Base-by-base conservation (phyloP, 2,113 vertebrate genomes). In the Columba janthina region DNA sequence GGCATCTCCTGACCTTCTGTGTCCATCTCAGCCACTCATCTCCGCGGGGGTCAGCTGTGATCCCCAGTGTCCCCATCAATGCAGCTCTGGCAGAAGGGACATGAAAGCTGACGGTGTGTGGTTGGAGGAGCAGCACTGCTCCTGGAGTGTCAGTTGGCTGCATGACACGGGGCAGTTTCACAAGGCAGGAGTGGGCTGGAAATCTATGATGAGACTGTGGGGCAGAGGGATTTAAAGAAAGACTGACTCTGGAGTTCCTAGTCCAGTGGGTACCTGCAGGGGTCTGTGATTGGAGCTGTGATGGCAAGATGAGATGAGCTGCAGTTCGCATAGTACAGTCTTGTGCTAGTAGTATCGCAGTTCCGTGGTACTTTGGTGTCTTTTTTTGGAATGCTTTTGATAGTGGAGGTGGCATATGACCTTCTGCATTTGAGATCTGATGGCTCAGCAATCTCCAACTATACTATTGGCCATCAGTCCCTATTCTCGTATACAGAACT, bases 371-470 rank as follows among this genome's bases (percentile, higher is more conserved):
- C 95, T 94, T 95, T 90, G 94, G 89, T 97, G 94, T 90, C 95
- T 95, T 95, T 96, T 95, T 96, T 93, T 92, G 92, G 92, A 95
- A 94, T 0, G 6, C 72, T 94, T 96, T 91, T 97, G 93, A 96
- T 85, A 65, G 71, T 19, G 11, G 69, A 94, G 77, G 69, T 81
- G 88, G 61, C 79, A 78, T 69, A 79, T 96, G 94, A 95, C 94
- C 94, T 92, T 57, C 82, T 90, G 61, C 76, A 65, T 84, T 28
- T 77, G 79, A 86, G 72, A 94, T 71, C 61, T 89, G 92, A 81
- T 87, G 73, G 57, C 83, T 94, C 40, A 15, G 93, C 79, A 88
- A 51, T 78, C 77, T 75, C 70, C 73, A 90, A 82, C 69, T 80
- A 2, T 17, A 26, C 19, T 12, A 10, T 46, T 61, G 92, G 79